Base-by-base conservation (phyloP, 2,797 vertebrate species). In the Muscicapa striata region DNA sequence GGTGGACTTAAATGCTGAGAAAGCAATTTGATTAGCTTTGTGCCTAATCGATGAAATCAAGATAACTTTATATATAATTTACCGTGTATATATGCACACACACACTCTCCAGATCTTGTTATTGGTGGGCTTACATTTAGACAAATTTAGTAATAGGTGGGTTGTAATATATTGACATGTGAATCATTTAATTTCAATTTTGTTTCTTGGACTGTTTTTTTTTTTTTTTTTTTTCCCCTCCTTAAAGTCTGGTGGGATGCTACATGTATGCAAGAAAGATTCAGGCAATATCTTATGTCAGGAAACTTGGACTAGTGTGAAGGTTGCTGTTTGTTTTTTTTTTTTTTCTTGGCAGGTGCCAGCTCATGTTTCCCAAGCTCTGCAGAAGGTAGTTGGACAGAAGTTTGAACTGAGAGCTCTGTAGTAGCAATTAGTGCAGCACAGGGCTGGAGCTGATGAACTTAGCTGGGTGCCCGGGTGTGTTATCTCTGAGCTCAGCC, bases 61-160 rank as follows among this genome's bases (percentile, higher is more conserved):
- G 17, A 1, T 59, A 49, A 41, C 32, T 57, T 63, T 24, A 5
- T 51, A 8, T 54, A 9, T 40, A 9, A 10, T 46, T 13, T 51
- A 5, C 14, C 2, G 0, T 30, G 8, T 24, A 9, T 23, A 8
- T 22, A 6, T 4, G 15, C 15, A 11, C 19, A 7, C 8, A 3
- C 9, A 4, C 16, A 14, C 16, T 16, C 21, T 32, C 36, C 27
- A 2, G 0, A 38, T 49, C 24, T 21, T 12, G 15, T 46, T 76
- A 22, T 5, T 8, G 9, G 22, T 15, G 8, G 48, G 13, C 32
- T 66, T 67, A 19, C 6, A 1, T 70, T 69, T 66, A 27, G 19
- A 4, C 6, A 6, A 27, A 64, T 84, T 75, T 11, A 54, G 34
- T 70, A 70, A 20, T 4, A 1, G 5, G 5, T 74, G 38, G 13